These are phyloP conservation scores for Oxystoma pomonae DNA, from an alignment of 2,888 invertebrate genomes.

Conservation along the genomic window DNA sequence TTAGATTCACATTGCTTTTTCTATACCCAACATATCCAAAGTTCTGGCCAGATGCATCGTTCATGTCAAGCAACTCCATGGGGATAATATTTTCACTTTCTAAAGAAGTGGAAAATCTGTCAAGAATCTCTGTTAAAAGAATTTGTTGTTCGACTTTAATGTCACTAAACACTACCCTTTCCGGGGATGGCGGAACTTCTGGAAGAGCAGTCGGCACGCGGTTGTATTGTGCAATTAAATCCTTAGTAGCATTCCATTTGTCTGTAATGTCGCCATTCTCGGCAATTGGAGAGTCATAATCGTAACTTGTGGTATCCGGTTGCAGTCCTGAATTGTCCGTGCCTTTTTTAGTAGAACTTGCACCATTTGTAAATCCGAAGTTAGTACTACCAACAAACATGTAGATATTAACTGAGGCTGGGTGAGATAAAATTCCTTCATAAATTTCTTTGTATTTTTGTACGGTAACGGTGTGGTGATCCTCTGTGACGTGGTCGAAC, in stretches of 20 bases:
- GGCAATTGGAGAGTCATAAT: slow-evolving; percentile 21
- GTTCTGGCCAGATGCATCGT: slow-evolving; percentile 50
- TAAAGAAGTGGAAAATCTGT: slow-evolving; percentile 10
- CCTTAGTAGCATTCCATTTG: slow-evolving; percentile 55
- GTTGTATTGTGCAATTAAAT: slow-evolving; percentile 46
- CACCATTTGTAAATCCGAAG: slow-evolving; percentile 57
- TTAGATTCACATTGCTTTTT: slow-evolving; percentile 36
- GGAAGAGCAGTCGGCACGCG: slow-evolving; percentile 39
- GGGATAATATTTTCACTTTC: slow-evolving; percentile 17
- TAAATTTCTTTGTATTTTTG: slow-evolving; percentile 32
- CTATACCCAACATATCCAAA: slow-evolving; percentile 56
- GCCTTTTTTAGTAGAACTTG: slow-evolving; percentile 11
- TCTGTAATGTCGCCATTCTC: slow-evolving; percentile 65
- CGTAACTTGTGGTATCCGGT: slow-evolving; percentile 20
- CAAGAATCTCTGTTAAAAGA: slow-evolving; percentile 24
- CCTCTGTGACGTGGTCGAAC: slow-evolving; percentile 56
- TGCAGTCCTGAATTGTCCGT: slow-evolving; percentile 20
- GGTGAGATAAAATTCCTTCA: slow-evolving; percentile 37
- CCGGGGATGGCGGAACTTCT: slow-evolving; percentile 65
- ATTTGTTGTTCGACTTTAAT: slow-evolving; percentile 51
- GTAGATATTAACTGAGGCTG: slow-evolving; percentile 72
- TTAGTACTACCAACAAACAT: slow-evolving; percentile 91
- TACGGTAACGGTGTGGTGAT: slow-evolving; percentile 27
- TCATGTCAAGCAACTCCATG: slow-evolving; percentile 40
- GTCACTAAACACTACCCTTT: slow-evolving; percentile 79